These are phyloP conservation scores for Xenopus laevis DNA, from an alignment of 2,113 vertebrate genomes.

Conservation along the genomic window DNA sequence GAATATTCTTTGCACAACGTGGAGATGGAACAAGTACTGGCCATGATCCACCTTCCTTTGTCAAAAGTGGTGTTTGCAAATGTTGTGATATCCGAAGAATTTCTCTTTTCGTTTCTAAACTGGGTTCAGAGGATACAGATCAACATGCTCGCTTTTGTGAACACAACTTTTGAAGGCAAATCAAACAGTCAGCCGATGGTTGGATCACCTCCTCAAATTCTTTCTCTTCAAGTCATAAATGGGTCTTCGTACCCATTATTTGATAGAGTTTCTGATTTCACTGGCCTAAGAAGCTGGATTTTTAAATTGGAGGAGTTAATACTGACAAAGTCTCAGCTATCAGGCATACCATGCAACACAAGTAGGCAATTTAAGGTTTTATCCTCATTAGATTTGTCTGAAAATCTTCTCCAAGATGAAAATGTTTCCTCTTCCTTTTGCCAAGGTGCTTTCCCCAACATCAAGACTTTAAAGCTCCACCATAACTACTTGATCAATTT, in stretches of 20 bases:
- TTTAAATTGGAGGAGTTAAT: conserved; percentile 51
- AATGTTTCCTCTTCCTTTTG: conserved; percentile 51
- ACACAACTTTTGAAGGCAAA: conserved; percentile 48
- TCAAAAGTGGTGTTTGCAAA: conserved; percentile 52
- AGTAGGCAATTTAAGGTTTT: conserved; percentile 49
- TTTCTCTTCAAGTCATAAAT: conserved; percentile 53
- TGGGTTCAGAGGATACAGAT: conserved; percentile 55
- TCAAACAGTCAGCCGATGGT: conserved; percentile 6
- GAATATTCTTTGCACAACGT: conserved; percentile 18
- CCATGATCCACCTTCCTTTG: conserved; percentile 39
- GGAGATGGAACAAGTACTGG: accelerated
- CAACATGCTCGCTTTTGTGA: conserved; percentile 55
- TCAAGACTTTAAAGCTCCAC: conserved; percentile 52
- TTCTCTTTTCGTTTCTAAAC: conserved; percentile 49
- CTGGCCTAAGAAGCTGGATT: conserved; percentile 55
- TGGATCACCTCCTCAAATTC: conserved; percentile 1
- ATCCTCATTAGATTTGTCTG: conserved; percentile 56
- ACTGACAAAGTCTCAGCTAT: conserved; percentile 45
- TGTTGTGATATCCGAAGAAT: conserved; percentile 51
- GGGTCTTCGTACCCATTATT: conserved; percentile 35
- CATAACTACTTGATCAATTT: conserved; percentile 53
- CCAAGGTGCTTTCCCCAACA: conserved; percentile 53
- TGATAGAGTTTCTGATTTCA: conserved; percentile 1
- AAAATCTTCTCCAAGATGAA: conserved; percentile 53
- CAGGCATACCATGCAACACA: conserved; percentile 50